Conservation (phyloP, 2,797 vertebrate genomes). For the Tympanoctomys barrerae region DNA sequence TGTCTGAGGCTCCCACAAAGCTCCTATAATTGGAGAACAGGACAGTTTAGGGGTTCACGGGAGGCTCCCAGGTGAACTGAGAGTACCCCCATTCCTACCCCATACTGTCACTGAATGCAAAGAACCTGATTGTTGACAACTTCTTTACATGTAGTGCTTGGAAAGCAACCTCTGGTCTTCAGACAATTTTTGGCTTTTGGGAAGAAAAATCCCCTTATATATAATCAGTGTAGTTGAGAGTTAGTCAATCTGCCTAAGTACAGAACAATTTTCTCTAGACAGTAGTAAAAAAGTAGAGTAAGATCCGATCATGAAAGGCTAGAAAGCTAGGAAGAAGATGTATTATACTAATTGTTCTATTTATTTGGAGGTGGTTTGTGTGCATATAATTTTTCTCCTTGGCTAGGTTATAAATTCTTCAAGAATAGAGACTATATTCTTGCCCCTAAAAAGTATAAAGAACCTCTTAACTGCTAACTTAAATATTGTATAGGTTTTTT, state of each 20-base stretch:
- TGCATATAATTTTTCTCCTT: not conserved
- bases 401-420: constrained; percentile 28
- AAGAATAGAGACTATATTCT: not conserved
- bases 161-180: not conserved
- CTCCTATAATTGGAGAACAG: not conserved
- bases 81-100: not conserved
- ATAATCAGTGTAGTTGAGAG: not conserved
- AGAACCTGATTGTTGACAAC: not conserved
- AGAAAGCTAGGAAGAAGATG: not conserved
- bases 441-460: not conserved
- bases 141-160: not conserved
- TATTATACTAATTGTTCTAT: not conserved
- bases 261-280: not conserved
- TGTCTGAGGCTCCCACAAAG: not conserved
- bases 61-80: not conserved
- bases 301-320: not conserved
- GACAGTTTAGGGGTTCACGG: not conserved
- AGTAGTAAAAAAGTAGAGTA: not conserved
- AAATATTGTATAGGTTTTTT: not conserved
- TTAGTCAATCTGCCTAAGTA: not conserved
- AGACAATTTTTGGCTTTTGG: not conserved
- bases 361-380: not conserved
- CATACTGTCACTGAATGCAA: not conserved
- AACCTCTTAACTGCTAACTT: not conserved
- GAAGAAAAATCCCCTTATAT: not conserved